Conservation (phyloP, 2,888 invertebrate genomes). For the Meiosimyza platycephala region DNA sequence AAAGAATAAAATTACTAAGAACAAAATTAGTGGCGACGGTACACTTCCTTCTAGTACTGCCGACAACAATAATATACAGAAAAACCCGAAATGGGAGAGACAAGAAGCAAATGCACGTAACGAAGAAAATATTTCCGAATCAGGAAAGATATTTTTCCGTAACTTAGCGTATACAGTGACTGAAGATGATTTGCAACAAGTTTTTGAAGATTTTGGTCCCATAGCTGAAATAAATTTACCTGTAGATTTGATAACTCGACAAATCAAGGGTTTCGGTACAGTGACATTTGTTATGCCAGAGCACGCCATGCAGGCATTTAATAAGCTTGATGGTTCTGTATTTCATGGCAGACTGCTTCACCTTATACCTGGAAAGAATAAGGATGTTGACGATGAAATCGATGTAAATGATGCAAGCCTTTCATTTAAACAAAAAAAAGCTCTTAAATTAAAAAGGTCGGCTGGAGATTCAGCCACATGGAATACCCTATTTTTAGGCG, state of each 20-base stretch:
- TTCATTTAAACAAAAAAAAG: conserved; percentile 87
- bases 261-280: conserved; percentile 90
- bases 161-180: conserved; percentile 89
- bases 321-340: conserved; percentile 88
- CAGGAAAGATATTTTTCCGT: conserved; percentile 91
- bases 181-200: conserved; percentile 83
- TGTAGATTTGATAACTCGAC: conserved; percentile 82
- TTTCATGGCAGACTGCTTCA: conserved; percentile 95
- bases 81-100: conserved; percentile 70
- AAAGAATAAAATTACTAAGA: conserved; percentile 64
- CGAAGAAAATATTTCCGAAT: conserved; percentile 86
- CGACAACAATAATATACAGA: conserved; percentile 32
- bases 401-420: conserved; percentile 73
- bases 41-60: conserved; percentile 42
- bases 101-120: conserved; percentile 75
- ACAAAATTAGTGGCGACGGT: conserved; percentile 42
- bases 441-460: conserved; percentile 77
- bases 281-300: conserved; percentile 95
- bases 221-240: conserved; percentile 90
- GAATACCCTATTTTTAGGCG: conserved; percentile 94
- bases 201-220: conserved; percentile 90
- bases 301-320: conserved; percentile 90
- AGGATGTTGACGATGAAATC: conserved; percentile 63
- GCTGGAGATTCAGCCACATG: conserved; percentile 89
- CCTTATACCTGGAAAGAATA: conserved; percentile 84